Percentiles rank a stretch among this genome's conserved stretches.
Conservation (phyloP, 2,113 vertebrate genomes). For the Siniperca knerii region DNA sequence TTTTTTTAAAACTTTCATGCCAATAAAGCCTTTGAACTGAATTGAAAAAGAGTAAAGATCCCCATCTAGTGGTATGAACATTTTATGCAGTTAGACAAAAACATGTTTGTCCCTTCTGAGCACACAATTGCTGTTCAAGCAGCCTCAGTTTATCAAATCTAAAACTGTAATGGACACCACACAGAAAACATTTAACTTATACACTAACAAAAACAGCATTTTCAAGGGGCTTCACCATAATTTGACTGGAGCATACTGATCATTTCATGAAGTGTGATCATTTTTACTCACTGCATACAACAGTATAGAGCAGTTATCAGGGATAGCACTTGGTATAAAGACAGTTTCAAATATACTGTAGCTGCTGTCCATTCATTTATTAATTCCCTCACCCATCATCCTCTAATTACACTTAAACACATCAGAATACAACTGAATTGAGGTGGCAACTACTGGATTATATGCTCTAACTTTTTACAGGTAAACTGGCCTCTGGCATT, state of each 20-base stretch:
- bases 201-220: background rate
- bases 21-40: too few species aligned
- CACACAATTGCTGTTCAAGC: background rate
- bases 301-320: background rate
- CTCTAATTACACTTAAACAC: background rate
- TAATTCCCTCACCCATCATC: background rate
- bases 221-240: background rate
- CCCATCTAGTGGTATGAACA: conserved; percentile 68
- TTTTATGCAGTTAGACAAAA: conserved; percentile 6
- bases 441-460: background rate
- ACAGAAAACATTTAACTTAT: background rate
- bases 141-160: background rate
- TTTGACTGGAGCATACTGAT: background rate
- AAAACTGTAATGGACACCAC: background rate
- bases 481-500: background rate
- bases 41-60: conserved; percentile 32
- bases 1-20: too few species aligned
- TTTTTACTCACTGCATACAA: background rate
- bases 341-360: background rate
- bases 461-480: too few species aligned
- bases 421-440: background rate
- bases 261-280: background rate
- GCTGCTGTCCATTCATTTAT: background rate
- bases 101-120: background rate
- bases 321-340: background rate